These are phyloP conservation scores for Hyperoplus immaculatus DNA, from an alignment of 2,797 vertebrate genomes.

Conservation along the genomic window DNA sequence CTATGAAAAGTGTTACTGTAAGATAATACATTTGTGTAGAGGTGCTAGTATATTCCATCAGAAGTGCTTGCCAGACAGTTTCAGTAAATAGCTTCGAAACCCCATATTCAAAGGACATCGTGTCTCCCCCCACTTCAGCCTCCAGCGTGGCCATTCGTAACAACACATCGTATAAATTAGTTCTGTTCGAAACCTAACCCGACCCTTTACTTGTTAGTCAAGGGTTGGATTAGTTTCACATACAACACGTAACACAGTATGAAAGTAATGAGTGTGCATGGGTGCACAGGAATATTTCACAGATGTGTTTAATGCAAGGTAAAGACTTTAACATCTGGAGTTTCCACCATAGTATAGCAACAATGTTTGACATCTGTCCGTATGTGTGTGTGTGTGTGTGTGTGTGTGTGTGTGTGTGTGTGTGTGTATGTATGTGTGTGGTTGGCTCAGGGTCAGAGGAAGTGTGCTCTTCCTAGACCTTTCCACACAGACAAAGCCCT, in stretches of 20 bases:
- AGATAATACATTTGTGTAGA: too few species aligned
- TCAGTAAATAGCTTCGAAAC: too few species aligned
- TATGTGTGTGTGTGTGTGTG: slow-evolving; percentile 28
- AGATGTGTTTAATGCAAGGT: slow-evolving; percentile 53
- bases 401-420: slow-evolving; percentile 24
- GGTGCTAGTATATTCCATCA: too few species aligned
- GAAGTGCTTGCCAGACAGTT: too few species aligned
- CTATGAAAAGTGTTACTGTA: too few species aligned
- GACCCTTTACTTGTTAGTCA: not conserved
- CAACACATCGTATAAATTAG: not conserved
- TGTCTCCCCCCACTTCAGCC: too few species aligned
- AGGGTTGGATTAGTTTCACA: not conserved
- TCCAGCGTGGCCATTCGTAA: not conserved
- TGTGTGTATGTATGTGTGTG: slow-evolving; percentile 11
- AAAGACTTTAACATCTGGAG: slow-evolving; percentile 63
- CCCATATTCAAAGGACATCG: not conserved
- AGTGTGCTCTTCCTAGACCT: slow-evolving; percentile 57
- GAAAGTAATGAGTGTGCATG: slow-evolving; percentile 13
- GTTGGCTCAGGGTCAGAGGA: slow-evolving; percentile 55
- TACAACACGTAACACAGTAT: not conserved
- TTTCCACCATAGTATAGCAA: slow-evolving; percentile 43
- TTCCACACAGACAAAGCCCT: slow-evolving; percentile 65
- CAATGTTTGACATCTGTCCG: slow-evolving; percentile 28
- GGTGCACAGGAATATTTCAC: slow-evolving; percentile 41
- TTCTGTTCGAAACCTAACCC: not conserved